These are phyloP conservation scores for Drosophila birchii DNA, from an alignment of 2,888 invertebrate genomes.

Conservation along the genomic window DNA sequence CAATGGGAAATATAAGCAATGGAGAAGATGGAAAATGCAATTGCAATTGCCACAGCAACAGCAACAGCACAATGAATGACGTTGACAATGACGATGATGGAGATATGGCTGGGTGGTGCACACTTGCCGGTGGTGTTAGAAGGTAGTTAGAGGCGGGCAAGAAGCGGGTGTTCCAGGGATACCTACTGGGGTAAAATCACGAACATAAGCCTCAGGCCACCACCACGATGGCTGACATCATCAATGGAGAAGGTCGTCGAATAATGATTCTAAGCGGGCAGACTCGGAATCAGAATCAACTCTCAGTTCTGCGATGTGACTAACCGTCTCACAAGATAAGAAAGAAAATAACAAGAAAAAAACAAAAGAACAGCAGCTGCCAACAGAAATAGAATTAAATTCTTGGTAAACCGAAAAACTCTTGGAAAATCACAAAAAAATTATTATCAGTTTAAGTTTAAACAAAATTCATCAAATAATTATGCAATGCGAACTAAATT, in stretches of 20 bases:
- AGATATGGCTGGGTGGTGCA: slow-evolving; percentile 53
- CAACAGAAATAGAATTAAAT: slow-evolving; percentile 1
- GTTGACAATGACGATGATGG: slow-evolving; percentile 56
- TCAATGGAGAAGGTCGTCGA: slow-evolving; percentile 39
- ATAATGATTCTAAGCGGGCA: slow-evolving; percentile 20
- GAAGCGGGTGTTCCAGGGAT: slow-evolving; percentile 20
- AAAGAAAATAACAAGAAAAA: not conserved
- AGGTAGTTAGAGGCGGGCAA: slow-evolving; percentile 1
- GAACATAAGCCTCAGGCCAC: slow-evolving; percentile 35
- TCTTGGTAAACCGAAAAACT: slow-evolving; percentile 6
- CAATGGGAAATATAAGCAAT: slow-evolving; percentile 46
- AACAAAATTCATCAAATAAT: not conserved
- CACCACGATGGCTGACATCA: slow-evolving; percentile 30
- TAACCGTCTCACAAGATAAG: slow-evolving; percentile 30
- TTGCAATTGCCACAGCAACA: slow-evolving; percentile 52
- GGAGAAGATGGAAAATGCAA: slow-evolving; percentile 47
- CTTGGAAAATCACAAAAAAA: slow-evolving; percentile 2
- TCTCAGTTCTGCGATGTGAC: slow-evolving; percentile 26
- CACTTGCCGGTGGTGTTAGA: slow-evolving; percentile 4
- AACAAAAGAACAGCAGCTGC: slow-evolving; percentile 7
- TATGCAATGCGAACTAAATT: not conserved
- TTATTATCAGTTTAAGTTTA: not conserved
- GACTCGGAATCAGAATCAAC: slow-evolving; percentile 18
- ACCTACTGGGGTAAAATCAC: slow-evolving; percentile 42
- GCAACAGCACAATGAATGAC: slow-evolving; percentile 53